Conservation (phyloP, 2,113 vertebrate species). For the Psephotus haematonotus region DNA sequence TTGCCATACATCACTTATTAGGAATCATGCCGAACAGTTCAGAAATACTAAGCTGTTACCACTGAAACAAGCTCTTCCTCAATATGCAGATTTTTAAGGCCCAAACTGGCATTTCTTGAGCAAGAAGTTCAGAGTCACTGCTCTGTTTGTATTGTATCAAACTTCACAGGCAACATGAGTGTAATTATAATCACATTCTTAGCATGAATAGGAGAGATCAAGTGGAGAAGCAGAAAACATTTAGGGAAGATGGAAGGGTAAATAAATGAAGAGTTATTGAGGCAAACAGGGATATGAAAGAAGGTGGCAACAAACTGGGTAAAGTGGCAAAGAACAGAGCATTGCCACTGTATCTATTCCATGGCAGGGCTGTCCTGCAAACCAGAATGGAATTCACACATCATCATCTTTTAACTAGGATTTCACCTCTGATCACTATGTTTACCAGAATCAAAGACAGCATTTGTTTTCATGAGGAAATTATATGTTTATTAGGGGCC, state of each 20-base stretch:
- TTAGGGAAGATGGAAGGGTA: background rate
- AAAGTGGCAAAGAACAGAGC: background rate
- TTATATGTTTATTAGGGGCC: background rate
- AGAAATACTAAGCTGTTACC: background rate
- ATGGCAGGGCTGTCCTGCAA: background rate
- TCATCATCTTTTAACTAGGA: background rate
- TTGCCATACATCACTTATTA: background rate
- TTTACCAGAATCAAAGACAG: background rate
- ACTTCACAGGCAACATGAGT: rapidly evolving
- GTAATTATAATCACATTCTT: background rate
- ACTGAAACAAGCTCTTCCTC: background rate
- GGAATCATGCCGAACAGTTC: background rate
- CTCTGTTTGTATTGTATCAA: background rate
- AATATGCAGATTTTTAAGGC: background rate
- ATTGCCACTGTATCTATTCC: background rate
- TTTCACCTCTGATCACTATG: background rate
- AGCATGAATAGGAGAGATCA: background rate
- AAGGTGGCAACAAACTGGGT: background rate
- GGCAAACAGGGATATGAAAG: background rate
- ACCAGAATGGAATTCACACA: background rate
- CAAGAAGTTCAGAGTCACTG: background rate
- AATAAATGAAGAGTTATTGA: background rate
- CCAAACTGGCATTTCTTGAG: background rate
- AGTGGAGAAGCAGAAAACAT: background rate
- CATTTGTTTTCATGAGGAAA: background rate